phyloP scores from a whole-genome alignment of 2,888 invertebrate species.

The Hoplodrina ambigua region DNA sequence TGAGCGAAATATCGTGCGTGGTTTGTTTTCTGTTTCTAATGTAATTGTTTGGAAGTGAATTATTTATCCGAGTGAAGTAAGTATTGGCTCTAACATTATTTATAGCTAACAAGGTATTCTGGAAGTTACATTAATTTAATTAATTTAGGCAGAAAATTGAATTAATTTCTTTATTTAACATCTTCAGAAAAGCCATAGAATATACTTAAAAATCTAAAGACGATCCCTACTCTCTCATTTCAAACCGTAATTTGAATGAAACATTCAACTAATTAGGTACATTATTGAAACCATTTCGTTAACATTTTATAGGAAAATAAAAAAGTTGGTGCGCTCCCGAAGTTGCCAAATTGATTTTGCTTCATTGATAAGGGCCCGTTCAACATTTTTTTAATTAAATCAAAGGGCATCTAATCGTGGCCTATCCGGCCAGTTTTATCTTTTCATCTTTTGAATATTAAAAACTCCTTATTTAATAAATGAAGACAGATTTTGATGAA shows the following conservation, averaged over 20 bases:
- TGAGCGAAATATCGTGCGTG: slow-evolving; percentile 52
- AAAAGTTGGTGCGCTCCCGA: slow-evolving; percentile 69
- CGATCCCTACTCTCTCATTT: slow-evolving; percentile 4
- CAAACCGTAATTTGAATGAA: slow-evolving; percentile 40
- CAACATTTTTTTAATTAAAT: slow-evolving; percentile 88
- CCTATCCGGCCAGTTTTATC: slow-evolving; percentile 64
- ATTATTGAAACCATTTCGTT: slow-evolving; percentile 63
- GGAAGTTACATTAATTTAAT: slow-evolving; percentile 3
- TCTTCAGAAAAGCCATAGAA: background rate
- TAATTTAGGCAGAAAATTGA: background rate
- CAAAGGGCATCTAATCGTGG: slow-evolving; percentile 77
- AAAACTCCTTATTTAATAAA: slow-evolving; percentile 52
- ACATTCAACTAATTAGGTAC: slow-evolving; percentile 58
- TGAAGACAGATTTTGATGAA: slow-evolving; percentile 25
- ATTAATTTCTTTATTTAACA: background rate
- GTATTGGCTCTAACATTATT: slow-evolving; percentile 35
- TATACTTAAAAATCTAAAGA: slow-evolving; percentile 7
- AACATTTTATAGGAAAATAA: slow-evolving; percentile 75
- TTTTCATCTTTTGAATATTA: slow-evolving; percentile 64
- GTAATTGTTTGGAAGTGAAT: slow-evolving; percentile 56
- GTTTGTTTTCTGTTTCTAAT: slow-evolving; percentile 50
- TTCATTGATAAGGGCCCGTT: slow-evolving; percentile 77
- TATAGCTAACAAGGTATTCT: slow-evolving; percentile 23
- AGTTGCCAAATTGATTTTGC: slow-evolving; percentile 84
- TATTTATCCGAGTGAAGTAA: slow-evolving; percentile 46